Conservation (phyloP, 2,888 invertebrate species). For the Cephus sareptanus region DNA sequence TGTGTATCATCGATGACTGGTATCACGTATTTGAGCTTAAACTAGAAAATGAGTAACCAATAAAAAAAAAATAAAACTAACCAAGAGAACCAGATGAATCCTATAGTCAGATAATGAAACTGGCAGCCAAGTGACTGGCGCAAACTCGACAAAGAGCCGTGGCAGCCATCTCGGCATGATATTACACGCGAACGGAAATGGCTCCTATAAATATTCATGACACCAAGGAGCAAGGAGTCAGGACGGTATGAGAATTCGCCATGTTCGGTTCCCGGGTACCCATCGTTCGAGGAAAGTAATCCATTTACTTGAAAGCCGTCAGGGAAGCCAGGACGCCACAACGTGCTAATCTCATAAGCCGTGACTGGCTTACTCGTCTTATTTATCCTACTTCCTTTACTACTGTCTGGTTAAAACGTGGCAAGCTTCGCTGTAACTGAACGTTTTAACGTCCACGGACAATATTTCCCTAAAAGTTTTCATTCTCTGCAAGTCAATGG, state of each 20-base stretch:
- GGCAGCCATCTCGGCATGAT: neutral
- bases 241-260: neutral
- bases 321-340: neutral
- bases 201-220: constrained; percentile 47
- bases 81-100: neutral
- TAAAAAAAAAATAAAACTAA: neutral
- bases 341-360: neutral
- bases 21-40: neutral
- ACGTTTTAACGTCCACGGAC: neutral
- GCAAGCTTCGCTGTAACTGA: neutral
- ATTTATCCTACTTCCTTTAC: neutral
- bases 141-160: neutral
- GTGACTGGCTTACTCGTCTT: neutral
- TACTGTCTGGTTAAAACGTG: neutral
- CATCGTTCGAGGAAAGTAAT: constrained; percentile 40
- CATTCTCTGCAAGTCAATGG: neutral
- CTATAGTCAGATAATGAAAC: neutral
- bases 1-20: neutral
- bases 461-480: neutral
- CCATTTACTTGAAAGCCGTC: constrained; percentile 26
- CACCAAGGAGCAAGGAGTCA: constrained; percentile 35
- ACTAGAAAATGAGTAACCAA: neutral
- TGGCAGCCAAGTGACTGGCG: neutral
- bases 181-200: neutral
- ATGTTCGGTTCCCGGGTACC: constrained; percentile 28